Conservation (phyloP, 1,140 invertebrate genomes). For the Pachyrhynchus sulphureomaculatus region DNA sequence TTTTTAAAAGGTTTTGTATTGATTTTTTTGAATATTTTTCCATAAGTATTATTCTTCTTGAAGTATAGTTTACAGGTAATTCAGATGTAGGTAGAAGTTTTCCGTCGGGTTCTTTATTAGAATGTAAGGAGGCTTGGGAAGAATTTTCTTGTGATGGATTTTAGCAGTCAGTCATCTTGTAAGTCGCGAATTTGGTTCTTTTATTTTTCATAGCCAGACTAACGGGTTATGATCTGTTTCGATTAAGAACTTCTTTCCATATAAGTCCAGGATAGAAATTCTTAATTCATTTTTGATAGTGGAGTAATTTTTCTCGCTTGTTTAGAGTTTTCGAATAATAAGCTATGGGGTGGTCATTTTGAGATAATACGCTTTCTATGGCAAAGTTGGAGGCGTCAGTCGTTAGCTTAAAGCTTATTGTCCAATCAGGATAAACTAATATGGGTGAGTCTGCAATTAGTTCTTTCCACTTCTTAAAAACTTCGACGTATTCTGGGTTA, state of each 20-base stretch:
- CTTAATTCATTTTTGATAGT: background rate
- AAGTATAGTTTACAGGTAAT: background rate
- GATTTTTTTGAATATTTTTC: background rate
- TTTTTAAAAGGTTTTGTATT: constrained; percentile 1
- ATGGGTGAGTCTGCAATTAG: background rate
- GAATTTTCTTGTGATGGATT: background rate
- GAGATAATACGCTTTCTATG: background rate
- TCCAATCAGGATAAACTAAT: background rate
- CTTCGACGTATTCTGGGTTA: background rate
- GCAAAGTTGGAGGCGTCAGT: background rate
- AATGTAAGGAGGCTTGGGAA: background rate
- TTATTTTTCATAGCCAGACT: constrained; percentile 46
- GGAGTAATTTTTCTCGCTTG: background rate
- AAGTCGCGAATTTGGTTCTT: constrained; percentile 42
- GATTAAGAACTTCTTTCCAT: constrained; percentile 32
- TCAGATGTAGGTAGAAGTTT: background rate
- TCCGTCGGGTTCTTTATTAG: background rate
- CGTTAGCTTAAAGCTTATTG: background rate
- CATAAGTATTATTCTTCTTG: background rate
- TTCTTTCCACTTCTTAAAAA: constrained; percentile 1
- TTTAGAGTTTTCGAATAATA: background rate
- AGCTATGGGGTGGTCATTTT: background rate
- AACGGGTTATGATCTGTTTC: constrained; percentile 33
- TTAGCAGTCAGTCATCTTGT: background rate
- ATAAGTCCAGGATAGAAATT: background rate